Conservation (phyloP, 2,888 invertebrate species). For the Lochmaea crataegi region DNA sequence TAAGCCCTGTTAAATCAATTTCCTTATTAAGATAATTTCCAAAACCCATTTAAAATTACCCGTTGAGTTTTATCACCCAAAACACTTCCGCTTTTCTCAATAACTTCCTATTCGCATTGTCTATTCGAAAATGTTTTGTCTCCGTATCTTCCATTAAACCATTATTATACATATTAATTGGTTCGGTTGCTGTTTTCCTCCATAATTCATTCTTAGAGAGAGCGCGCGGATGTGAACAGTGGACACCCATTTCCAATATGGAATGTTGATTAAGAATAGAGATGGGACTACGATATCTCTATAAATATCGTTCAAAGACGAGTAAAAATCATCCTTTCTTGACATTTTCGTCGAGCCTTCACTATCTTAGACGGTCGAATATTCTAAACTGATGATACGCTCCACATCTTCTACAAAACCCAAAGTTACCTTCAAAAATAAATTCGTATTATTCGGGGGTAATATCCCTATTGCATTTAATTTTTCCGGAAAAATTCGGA, state of each 20-base stretch:
- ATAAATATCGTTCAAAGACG: no score
- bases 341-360: no score
- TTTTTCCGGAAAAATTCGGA: no score
- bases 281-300: neutral
- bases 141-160: conserved; percentile 14
- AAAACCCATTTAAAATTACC: neutral
- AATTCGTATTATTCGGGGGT: no score
- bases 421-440: no score
- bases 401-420: no score
- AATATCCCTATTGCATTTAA: no score
- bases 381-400: no score
- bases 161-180: conserved; percentile 37
- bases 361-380: no score
- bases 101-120: conserved; percentile 5
- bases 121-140: conserved; percentile 13
- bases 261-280: conserved; percentile 1
- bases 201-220: conserved; percentile 36
- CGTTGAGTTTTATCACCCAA: neutral
- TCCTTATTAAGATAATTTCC: neutral
- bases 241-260: conserved; percentile 6
- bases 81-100: neutral
- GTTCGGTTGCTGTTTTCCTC: conserved; percentile 29
- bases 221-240: conserved; percentile 18
- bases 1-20: neutral
- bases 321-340: no score